Evolutionary conservation across 2,113 vertebrate species (phyloP).

Genomic region (Grantiella picta): DNA sequence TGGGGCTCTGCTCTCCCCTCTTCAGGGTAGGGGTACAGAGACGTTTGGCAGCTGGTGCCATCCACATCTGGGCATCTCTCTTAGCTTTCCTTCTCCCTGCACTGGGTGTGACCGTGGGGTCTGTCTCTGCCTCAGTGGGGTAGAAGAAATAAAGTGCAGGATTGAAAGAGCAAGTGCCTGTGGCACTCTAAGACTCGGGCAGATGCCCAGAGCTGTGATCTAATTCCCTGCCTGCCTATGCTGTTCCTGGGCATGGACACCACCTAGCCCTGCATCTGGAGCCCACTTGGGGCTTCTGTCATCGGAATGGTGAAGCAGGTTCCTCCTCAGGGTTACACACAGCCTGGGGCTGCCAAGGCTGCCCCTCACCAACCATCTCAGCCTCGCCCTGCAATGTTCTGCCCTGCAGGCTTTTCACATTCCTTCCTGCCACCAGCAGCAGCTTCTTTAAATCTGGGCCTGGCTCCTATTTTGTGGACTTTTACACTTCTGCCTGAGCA

Average conservation of each 20-base stretch:
- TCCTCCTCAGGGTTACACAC: neutral
- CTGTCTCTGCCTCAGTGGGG: neutral
- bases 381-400: neutral
- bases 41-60: neutral
- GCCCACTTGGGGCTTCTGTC: neutral
- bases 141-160: neutral
- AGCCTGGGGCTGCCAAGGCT: neutral
- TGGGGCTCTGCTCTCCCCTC: neutral
- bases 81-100: neutral
- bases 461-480: neutral
- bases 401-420: neutral
- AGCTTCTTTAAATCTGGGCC: neutral
- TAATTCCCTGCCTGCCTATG: neutral
- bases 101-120: neutral
- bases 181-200: neutral
- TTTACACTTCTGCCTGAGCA: neutral
- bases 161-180: rapidly evolving
- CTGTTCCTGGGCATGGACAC: neutral
- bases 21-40: neutral
- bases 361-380: no score
- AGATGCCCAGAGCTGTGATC: neutral
- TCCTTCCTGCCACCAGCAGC: neutral
- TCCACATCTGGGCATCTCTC: neutral
- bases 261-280: neutral
- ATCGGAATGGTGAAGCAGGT: neutral